Conservation (phyloP, 2,888 invertebrate species). For the Eueremaeus valkanovi region DNA sequence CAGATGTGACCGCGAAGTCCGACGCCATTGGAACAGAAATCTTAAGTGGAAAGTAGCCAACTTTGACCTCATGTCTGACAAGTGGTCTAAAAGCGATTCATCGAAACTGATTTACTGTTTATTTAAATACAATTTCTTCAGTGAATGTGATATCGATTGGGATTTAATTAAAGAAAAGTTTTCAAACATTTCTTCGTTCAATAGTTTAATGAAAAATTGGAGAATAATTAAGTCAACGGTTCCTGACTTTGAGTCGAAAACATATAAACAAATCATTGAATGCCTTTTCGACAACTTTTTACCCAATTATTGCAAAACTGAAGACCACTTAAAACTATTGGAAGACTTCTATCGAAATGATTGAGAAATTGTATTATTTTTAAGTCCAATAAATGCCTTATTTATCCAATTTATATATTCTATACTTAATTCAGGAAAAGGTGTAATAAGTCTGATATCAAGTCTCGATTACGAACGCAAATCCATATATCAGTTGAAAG, state of each 20-base stretch:
- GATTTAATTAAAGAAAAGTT: conserved; percentile 14
- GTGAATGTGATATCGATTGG: background rate
- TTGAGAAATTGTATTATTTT: no score
- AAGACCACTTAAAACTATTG: background rate
- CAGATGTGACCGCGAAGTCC: background rate
- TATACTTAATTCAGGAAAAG: conserved; percentile 59
- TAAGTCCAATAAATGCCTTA: background rate
- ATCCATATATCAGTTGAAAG: conserved; percentile 70
- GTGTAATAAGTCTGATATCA: conserved; percentile 70
- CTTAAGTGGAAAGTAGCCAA: background rate
- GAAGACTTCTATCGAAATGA: background rate
- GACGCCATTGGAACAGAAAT: no score
- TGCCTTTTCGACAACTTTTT: background rate
- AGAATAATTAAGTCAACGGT: conserved; percentile 12
- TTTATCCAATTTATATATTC: background rate
- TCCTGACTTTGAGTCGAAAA: background rate
- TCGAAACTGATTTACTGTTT: conserved; percentile 19
- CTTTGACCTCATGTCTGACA: background rate
- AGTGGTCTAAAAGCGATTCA: background rate
- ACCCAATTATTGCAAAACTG: background rate
- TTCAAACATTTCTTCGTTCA: background rate
- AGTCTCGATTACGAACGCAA: conserved; percentile 79
- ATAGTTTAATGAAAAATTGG: conserved; percentile 18
- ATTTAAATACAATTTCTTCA: background rate
- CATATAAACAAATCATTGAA: background rate